These are phyloP conservation scores for Pocillopora damicornis DNA, from an alignment of 64 coral and sea anemone genomes.

Conservation along the genomic window DNA sequence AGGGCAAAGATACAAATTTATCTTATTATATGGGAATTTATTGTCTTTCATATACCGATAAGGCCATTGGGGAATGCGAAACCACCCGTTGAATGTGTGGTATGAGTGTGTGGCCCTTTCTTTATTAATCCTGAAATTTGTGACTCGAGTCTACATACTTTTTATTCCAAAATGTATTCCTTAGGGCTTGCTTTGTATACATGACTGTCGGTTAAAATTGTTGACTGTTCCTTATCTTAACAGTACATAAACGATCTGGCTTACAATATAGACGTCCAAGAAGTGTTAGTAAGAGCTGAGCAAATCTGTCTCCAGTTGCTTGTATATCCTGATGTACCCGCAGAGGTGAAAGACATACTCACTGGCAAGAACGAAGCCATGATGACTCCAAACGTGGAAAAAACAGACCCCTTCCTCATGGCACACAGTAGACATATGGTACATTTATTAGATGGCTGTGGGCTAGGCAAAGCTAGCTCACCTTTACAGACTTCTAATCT, in stretches of 20 bases:
- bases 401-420: slow-evolving; percentile 56
- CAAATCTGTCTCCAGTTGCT: slow-evolving; percentile 84
- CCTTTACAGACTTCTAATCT: background rate
- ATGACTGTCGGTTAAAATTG: too few relatives aligned
- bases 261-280: slow-evolving; percentile 80
- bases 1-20: too few relatives aligned
- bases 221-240: slow-evolving; percentile 23
- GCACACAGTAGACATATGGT: slow-evolving; percentile 15
- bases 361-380: slow-evolving; percentile 82
- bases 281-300: slow-evolving; percentile 74
- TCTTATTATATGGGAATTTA: too few relatives aligned
- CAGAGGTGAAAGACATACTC: slow-evolving; percentile 68
- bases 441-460: slow-evolving; percentile 6
- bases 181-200: too few relatives aligned
- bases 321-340: slow-evolving; percentile 58
- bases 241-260: slow-evolving; percentile 96
- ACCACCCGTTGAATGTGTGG: too few relatives aligned
- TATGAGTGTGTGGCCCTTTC: too few relatives aligned
- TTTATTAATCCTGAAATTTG: too few relatives aligned
- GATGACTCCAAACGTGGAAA: slow-evolving; percentile 70
- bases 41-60: too few relatives aligned
- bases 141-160: too few relatives aligned
- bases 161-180: too few relatives aligned
- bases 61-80: too few relatives aligned
- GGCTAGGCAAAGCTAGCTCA: slow-evolving; percentile 15